phyloP scores from a whole-genome alignment of 2,113 vertebrate genomes.

The Chlamydotis undulata region DNA sequence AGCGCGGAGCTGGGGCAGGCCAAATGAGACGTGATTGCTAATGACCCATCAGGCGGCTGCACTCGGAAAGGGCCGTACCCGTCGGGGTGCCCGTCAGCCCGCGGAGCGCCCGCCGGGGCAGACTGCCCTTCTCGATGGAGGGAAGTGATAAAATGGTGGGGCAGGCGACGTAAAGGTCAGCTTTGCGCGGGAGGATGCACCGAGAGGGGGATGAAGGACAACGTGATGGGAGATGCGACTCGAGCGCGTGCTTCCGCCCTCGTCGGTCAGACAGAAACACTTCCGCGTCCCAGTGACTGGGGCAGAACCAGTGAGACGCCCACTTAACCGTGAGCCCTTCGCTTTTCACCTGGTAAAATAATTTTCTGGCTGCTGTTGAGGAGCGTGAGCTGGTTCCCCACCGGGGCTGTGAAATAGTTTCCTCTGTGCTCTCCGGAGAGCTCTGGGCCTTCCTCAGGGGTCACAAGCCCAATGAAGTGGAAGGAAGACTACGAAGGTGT shows the following conservation, averaged over 20 bases:
- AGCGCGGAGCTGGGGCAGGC: accelerated
- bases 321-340: neutral
- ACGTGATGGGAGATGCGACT: neutral
- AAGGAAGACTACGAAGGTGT: neutral
- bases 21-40: neutral
- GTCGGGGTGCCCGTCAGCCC: neutral
- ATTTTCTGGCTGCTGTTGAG: neutral
- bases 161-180: neutral
- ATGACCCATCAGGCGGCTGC: neutral
- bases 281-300: neutral
- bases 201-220: neutral
- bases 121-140: neutral
- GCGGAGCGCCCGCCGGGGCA: neutral
- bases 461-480: neutral
- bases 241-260: neutral
- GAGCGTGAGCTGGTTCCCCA: neutral
- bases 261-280: accelerated
- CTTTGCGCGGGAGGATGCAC: neutral
- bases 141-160: neutral
- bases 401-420: neutral
- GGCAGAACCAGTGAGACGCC: neutral
- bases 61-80: neutral
- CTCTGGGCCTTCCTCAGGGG: neutral
- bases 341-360: neutral
- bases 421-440: neutral